Evolutionary conservation across 2,888 invertebrate species (phyloP).

Genomic region (Podabrus alpinus): DNA sequence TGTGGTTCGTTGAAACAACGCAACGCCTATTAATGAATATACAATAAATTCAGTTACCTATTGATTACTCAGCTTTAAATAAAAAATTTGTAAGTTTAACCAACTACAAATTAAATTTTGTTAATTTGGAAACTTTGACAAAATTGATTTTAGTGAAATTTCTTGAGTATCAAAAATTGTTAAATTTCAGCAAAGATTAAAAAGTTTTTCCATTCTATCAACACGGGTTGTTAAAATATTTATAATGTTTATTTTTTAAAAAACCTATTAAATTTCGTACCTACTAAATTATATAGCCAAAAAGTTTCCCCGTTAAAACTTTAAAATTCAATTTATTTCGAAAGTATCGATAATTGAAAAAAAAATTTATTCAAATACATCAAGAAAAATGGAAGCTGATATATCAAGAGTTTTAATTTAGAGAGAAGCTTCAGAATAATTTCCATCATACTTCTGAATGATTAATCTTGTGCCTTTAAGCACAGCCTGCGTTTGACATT

Average conservation of each 20-base stretch:
- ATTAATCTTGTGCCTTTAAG: constrained; percentile 28
- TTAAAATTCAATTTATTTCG: constrained; percentile 23
- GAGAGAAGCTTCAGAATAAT: constrained; percentile 23
- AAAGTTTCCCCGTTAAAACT: constrained; percentile 10
- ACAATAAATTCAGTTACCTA: not conserved
- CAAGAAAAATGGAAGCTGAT: constrained; percentile 25
- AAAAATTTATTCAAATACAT: constrained; percentile 27
- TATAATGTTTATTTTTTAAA: not conserved
- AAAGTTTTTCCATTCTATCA: not conserved
- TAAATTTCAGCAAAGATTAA: not conserved
- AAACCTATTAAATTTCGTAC: not conserved
- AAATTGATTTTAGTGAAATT: not conserved
- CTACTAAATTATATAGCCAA: not conserved
- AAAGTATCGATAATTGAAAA: constrained; percentile 15
- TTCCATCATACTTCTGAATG: constrained; percentile 25
- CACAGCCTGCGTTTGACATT: constrained; percentile 28
- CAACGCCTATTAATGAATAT: not conserved
- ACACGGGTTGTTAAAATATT: not conserved
- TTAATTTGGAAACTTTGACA: not conserved
- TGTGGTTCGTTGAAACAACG: not conserved
- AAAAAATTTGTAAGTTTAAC: not conserved
- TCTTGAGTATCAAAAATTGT: not conserved
- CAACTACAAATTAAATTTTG: not conserved
- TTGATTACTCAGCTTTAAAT: not conserved
- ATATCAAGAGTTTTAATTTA: constrained; percentile 30